Base-by-base conservation (phyloP, 2,797 vertebrate species). In the Xenops minutus region DNA sequence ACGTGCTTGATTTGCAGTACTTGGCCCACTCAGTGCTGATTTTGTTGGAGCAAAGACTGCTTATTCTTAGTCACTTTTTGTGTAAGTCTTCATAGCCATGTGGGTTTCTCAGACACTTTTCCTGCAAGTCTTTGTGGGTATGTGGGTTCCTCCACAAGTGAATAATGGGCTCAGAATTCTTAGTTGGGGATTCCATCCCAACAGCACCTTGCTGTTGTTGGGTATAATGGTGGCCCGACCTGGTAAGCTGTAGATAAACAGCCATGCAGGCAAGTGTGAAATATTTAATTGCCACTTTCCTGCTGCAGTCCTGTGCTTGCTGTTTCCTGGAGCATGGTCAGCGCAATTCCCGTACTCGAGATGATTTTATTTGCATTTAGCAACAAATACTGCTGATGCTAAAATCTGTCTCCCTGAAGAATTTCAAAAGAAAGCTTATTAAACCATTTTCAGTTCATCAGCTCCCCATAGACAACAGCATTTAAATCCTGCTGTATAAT, bases 361-460 rank as follows among this genome's bases (percentile, higher is more conserved):
- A 52, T 75, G 91, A 81, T 88, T 96, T 95, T 93, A 82, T 97
- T 97, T 96, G 89, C 91, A 87, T 97, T 97, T 89, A 90, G 85
- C 85, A 96, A 84, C 88, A 93, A 74, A 95, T 83, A 96, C 69
- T 88, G 80, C 85, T 95, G 89, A 96, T 96, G 90, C 34, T 96
- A 93, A 91, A 91, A 95, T 92, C 88, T 69, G 54, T 48, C 82
- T 95, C 92, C 76, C 89, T 23, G 22, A 93, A 96, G 95, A 85
- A 80, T 85, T 75, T 78, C 34, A 75, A 96, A 88, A 90, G 94
- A 92, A 97, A 94, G 77, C 85, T 92, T 90, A 94, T 96, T 96
- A 96, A 97, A 96, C 61, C 76, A 83, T 93, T 95, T 93, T 95
- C 86, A 49, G 79, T 89, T 97, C 92, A 89, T 97, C 96, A 88